Evolutionary conservation across 2,888 invertebrate genomes (phyloP), one percentile per base, ranked within the genome.

Genomic region (Carterocephalus palaemon): DNA sequence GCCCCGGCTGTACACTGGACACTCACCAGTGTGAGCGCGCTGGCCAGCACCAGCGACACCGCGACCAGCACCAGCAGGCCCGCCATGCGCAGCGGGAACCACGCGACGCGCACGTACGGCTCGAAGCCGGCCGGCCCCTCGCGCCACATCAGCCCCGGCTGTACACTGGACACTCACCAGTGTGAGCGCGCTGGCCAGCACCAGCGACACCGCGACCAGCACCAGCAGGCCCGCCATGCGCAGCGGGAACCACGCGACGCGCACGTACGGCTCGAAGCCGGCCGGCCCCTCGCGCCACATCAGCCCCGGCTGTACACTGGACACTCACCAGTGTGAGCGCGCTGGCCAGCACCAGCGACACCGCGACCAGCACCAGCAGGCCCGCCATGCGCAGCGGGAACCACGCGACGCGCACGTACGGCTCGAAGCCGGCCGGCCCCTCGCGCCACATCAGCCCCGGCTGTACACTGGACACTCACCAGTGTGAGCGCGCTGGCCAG

Each of bases 231-330:
- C 82, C 1, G 66, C 76, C 8, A 93, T 77, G 2, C 95, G 89
- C 0, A 92, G 71, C 0, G 92, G 90, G 74, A 98, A 97, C 87
- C 93, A 93, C 5, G 91, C 90, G 0, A 96, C 97, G 28, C 92
- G 89, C n/a, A 90, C 89, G 74, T 97, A 99, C 0, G 97, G 96
- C 76, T 97, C 96, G 74, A 94, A 96, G 13, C 95, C 94, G 12
- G 93, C 91, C 0, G 94, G 94, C 8, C 91, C 92, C 62, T 96
- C 6, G 6, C 13, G 1, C 7, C 3, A 1, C 3, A 9, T 4
- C 1, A 5, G 6, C 5, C 9, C 31, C 16, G 19, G 16, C 17
- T 8, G 36, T 32, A 20, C 6, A 39, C 65, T n/a, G n/a, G n/a
- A n/a, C n/a, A n/a, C 73, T 65, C 48, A 87, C 87, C 68, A 96